Evolutionary conservation across 1,140 invertebrate genomes (phyloP), one percentile per base, ranked within the genome.

Genomic region (Pinna nobilis): DNA sequence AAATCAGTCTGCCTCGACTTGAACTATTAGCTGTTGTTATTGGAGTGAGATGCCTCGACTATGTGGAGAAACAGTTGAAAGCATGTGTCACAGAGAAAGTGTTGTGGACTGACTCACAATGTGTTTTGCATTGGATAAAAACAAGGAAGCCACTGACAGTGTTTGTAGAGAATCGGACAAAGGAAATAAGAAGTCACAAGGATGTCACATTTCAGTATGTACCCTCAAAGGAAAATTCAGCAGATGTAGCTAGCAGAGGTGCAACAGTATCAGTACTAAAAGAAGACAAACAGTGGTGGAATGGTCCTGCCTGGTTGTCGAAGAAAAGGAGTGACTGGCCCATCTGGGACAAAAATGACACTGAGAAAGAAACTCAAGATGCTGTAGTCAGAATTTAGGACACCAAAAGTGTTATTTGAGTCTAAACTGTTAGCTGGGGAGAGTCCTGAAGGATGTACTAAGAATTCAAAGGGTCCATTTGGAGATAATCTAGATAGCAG

Each of bases 141-240:
- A 41, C 61, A 30, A 65, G 35, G 44, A 65, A 50, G 28, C 37
- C 41, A 13, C 30, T 63, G 39, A 63, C 5, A 23, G 39, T 63
- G 25, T 63, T 63, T 63, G 60, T 63, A 20, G 39, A 63, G 25
- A 47, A 63, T n/a, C 41, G 60, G 15, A 35, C 37, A 3, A 35
- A 5, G 13, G 35, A 60, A 60, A 39, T 60, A 13, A 39, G 18
- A 41, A 25, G 49, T 2, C 20, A 23, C 9, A 55, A 1, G 18
- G 50, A 67, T 25, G 35, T 55, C 25, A 11, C 25, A 32, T 39
- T 53, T 53, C 50, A 25, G 9, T 63, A 72, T 50, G 69, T 77
- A 51, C 50, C 69, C 9, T 33, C 44, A 32, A 51, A 53, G 20
- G 23, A 59, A 11, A 77, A 77, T 33, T 70, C 63, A 37, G 69